Base-by-base conservation (phyloP, 2,113 vertebrate species). In the Coryphaenoides rupestris region DNA sequence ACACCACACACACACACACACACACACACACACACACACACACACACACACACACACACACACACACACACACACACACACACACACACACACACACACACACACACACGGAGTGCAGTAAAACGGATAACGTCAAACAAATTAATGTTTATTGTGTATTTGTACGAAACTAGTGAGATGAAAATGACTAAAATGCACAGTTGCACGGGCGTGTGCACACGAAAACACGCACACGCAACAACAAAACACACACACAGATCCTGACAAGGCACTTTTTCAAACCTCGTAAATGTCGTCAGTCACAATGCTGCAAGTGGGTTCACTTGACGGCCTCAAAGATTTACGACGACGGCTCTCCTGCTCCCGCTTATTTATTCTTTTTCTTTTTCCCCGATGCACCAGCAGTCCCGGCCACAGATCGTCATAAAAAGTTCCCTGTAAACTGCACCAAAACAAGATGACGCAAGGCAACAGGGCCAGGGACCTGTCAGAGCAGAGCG, bases 11-110 rank as follows among this genome's bases (percentile, higher is more conserved):
- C n/a, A n/a, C 40, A 61, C 55, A 28, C 33, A 46, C 4, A 9
- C 57, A 69, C 64, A 54, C 28, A 13, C 52, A 21, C 19, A 22
- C n/a, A 57, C 16, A 58, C 21, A 15, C 28, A 55, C 47, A 71
- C 23, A 69, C 66, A 70, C 47, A 49, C 47, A 49, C 47, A 49
- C 47, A 49, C 47, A 7, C 47, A 7, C 47, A 49, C 47, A 49
- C 47, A 33, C 28, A 49, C 47, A 49, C 4, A 17, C 47, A 49
- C 47, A 10, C 14, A 13, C 47, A 10, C 10, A 49, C 47, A 10
- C 47, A 50, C n/a, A 9, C 47, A 50, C 47, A 17, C 47, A 50
- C n/a, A 40, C 33, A 40, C 9, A 12, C 33, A 7, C 33, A 40
- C 6, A 1, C 9, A 40, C 33, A 12, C 9, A 40, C 6, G 24